Conservation (phyloP, 2,113 vertebrate genomes). For the Corythornis vintsioides region DNA sequence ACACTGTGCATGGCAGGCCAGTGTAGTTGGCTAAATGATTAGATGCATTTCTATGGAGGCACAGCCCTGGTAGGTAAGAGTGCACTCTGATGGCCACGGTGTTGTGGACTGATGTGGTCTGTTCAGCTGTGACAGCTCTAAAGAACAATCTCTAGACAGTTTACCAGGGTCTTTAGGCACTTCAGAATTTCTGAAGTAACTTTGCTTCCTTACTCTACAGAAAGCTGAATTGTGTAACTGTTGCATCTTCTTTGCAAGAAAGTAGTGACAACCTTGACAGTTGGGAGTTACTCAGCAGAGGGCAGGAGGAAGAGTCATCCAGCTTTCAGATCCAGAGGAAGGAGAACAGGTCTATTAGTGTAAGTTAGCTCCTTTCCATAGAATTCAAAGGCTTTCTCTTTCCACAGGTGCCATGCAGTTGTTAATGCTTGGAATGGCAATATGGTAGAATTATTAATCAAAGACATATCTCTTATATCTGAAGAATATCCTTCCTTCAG, state of each 20-base stretch:
- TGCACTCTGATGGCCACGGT: not conserved
- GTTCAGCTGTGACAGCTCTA: not conserved
- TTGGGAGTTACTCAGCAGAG: not conserved
- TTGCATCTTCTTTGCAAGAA: constrained; percentile 16
- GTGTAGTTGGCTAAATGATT: not conserved
- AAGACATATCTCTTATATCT: constrained; percentile 81
- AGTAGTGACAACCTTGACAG: not conserved
- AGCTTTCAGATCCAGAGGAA: not conserved
- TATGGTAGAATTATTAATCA: constrained; percentile 84
- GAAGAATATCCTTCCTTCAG: constrained; percentile 82
- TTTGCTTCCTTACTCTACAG: constrained; percentile 33
- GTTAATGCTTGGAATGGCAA: constrained; percentile 77
- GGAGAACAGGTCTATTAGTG: constrained; percentile 7
- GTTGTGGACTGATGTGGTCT: not conserved
- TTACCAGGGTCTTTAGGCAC: constrained; percentile 25
- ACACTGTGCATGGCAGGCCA: not conserved
- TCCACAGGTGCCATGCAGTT: constrained; percentile 66
- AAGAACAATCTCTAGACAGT: not conserved
- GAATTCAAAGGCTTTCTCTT: constrained; percentile 65
- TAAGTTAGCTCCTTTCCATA: constrained; percentile 27
- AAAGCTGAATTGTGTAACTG: constrained; percentile 38
- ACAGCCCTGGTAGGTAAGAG: not conserved
- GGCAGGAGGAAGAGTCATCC: not conserved
- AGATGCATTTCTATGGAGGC: not conserved
- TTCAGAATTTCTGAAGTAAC: constrained; percentile 18